phyloP scores from a whole-genome alignment of 1,140 invertebrate genomes.

The Proales similis region DNA sequence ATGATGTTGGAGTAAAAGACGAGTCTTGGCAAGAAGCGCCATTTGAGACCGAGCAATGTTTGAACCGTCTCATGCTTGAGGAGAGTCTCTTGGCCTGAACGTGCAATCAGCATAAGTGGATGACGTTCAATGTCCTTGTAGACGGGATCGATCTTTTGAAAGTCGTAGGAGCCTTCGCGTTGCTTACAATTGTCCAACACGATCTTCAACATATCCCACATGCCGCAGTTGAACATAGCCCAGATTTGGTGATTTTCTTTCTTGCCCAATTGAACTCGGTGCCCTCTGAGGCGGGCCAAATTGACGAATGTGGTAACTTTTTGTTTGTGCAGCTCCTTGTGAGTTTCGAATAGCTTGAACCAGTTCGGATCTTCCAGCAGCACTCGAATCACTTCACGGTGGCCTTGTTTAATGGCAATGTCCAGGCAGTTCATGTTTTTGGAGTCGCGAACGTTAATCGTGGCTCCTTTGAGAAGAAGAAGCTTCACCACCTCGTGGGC shows the following conservation, averaged over 20 bases:
- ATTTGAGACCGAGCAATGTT: constrained; percentile 20
- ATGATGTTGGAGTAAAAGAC: constrained; percentile 34
- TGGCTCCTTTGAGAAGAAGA: constrained; percentile 11
- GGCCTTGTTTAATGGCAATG: background rate
- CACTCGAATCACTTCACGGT: constrained; percentile 17
- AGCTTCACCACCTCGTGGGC: constrained; percentile 30
- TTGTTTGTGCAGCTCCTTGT: background rate
- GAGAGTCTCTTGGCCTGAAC: constrained; percentile 31
- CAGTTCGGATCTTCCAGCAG: constrained; percentile 23
- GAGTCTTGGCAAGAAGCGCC: constrained; percentile 20
- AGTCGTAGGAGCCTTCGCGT: constrained; percentile 2
- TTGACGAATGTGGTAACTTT: background rate
- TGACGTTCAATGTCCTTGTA: constrained; percentile 5
- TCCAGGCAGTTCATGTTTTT: constrained; percentile 24
- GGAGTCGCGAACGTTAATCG: constrained; percentile 4
- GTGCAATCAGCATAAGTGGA: constrained; percentile 33
- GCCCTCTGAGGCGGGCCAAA: too few species aligned
- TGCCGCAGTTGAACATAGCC: constrained; percentile 26
- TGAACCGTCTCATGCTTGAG: constrained; percentile 29
- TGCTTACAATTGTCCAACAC: constrained; percentile 33
- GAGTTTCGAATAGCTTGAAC: constrained; percentile 19
- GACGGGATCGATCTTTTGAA: constrained; percentile 21
- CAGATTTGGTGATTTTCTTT: constrained; percentile 28
- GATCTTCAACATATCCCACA: constrained; percentile 23
- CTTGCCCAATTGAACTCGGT: too few species aligned